Percentiles rank a stretch among this genome's conserved stretches.
These are phyloP conservation scores for Gnathonemus echidnorhynchus DNA, from an alignment of 2,113 vertebrate species.

Conservation along the genomic window DNA sequence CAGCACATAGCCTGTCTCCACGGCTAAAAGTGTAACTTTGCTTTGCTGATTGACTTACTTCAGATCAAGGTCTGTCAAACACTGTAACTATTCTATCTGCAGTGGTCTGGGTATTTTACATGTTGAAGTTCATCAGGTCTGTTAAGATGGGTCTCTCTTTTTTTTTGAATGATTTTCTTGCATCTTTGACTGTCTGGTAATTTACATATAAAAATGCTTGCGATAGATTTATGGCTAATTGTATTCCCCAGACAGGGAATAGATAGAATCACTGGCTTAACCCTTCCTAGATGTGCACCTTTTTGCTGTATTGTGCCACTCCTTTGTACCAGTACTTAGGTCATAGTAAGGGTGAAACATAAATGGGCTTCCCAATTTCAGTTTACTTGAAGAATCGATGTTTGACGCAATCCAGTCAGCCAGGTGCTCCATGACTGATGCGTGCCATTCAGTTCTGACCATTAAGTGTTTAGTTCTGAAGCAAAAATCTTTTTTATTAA, in stretches of 20 bases:
- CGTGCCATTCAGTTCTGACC: not conserved
- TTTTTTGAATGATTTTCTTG: too few relatives aligned
- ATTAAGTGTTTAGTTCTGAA: not conserved
- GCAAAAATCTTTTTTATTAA: not conserved
- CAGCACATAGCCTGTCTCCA: too few relatives aligned
- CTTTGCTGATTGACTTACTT: not conserved
- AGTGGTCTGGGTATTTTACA: not conserved
- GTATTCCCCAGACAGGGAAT: not conserved
- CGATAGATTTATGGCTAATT: not conserved
- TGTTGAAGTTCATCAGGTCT: too few relatives aligned
- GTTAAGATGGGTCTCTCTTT: too few relatives aligned
- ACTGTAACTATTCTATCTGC: not conserved
- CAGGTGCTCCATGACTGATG: not conserved
- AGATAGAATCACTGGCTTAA: not conserved
- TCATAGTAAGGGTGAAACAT: not conserved
- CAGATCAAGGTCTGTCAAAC: not conserved
- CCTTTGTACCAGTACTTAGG: not conserved
- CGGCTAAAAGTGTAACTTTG: too few relatives aligned
- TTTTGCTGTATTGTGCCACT: not conserved
- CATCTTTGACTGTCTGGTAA: too few relatives aligned
- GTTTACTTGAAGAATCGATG: not conserved
- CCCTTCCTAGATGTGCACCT: not conserved
- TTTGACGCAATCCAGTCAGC: not conserved
- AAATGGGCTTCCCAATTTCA: not conserved
- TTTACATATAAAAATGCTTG: not conserved